A percentile compares a stretch with the other conserved stretches of the same genome.
These are phyloP conservation scores for Isurus oxyrinchus DNA, from an alignment of 2,113 vertebrate genomes.

Conservation along the genomic window DNA sequence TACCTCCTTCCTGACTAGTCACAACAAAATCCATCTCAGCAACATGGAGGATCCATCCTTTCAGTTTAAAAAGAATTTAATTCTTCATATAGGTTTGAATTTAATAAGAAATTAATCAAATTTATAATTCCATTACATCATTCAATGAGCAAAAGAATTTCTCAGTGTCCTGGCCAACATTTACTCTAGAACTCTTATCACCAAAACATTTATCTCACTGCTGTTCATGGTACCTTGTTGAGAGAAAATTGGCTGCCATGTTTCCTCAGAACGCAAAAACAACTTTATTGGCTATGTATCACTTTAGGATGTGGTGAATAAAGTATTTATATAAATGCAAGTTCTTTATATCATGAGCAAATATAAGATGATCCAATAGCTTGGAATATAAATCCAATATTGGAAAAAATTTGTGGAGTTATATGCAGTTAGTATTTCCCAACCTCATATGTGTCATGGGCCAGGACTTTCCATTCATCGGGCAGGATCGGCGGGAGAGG, in stretches of 20 bases:
- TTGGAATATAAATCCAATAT: not conserved
- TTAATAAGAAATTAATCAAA: not conserved
- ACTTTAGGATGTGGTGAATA: not conserved
- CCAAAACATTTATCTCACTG: not conserved
- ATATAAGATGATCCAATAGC: not conserved
- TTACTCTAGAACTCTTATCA: not conserved
- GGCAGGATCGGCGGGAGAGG: too few relatives aligned
- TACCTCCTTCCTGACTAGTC: not conserved
- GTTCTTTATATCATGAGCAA: not conserved
- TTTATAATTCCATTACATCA: not conserved
- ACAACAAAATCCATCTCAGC: not conserved
- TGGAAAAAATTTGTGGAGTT: not conserved
- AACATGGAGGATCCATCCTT: not conserved
- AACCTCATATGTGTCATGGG: not conserved
- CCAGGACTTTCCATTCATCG: too few relatives aligned
- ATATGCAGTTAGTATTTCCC: not conserved
- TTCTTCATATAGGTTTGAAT: not conserved
- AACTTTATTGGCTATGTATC: not conserved
- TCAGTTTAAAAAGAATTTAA: not conserved
- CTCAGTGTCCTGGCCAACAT: not conserved
- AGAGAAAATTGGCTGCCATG: not conserved
- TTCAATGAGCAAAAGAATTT: not conserved
- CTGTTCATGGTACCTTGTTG: not conserved
- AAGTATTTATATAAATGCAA: not conserved
- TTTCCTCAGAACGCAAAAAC: not conserved